A percentile compares a stretch with the other conserved stretches of the same genome.
Conservation (phyloP, 2,888 invertebrate species). For the Phaonia tiefii region DNA sequence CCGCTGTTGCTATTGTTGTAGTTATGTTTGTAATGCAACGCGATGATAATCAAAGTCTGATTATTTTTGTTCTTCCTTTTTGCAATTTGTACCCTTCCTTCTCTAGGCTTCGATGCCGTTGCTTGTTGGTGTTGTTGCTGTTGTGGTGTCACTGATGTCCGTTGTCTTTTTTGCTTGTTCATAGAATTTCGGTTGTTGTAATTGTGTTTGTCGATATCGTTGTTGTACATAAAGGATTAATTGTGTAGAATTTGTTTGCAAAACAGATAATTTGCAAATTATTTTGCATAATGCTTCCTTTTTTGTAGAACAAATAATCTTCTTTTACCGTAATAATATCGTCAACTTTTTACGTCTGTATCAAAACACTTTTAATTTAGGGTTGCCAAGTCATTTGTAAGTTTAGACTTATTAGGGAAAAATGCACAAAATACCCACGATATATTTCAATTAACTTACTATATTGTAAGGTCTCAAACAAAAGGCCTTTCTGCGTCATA, state of each 20-base stretch:
- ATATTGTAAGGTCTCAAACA: too few species aligned
- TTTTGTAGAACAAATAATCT: slow-evolving; percentile 61
- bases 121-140: background rate
- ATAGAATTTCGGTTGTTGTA: slow-evolving; percentile 13
- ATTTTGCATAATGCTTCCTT: slow-evolving; percentile 65
- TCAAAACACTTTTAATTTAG: slow-evolving; percentile 56
- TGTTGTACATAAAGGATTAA: slow-evolving; percentile 33
- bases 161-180: slow-evolving; percentile 5
- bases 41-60: slow-evolving; percentile 61
- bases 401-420: background rate
- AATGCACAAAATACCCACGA: background rate
- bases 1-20: slow-evolving; percentile 23
- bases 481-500: too few species aligned
- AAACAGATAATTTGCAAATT: slow-evolving; percentile 52
- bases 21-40: slow-evolving; percentile 35
- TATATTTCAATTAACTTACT: too few species aligned
- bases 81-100: slow-evolving; percentile 28
- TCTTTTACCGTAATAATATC: slow-evolving; percentile 62
- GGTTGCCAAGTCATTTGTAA: slow-evolving; percentile 55
- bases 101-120: background rate
- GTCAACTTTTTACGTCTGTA: slow-evolving; percentile 61
- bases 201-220: slow-evolving; percentile 38
- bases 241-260: slow-evolving; percentile 47
- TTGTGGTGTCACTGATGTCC: slow-evolving; percentile 9
- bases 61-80: slow-evolving; percentile 57